A percentile compares a stretch with the other conserved stretches of the same genome.
phyloP scores from a whole-genome alignment of 2,888 invertebrate species.

The Hetaerina titia region DNA sequence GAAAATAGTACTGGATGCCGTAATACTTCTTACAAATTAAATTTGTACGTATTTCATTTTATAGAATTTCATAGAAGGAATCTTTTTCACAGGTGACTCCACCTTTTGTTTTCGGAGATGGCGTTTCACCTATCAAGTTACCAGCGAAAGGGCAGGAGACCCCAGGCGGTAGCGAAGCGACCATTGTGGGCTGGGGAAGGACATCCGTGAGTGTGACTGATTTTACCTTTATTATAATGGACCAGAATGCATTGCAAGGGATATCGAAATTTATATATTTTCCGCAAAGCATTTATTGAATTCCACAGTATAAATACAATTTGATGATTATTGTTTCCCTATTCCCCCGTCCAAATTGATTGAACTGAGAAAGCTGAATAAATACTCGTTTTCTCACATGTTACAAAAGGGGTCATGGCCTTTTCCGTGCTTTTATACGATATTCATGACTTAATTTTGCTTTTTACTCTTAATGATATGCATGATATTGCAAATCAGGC shows the following conservation, averaged over 20 bases:
- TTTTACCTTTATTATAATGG: background rate
- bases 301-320: background rate
- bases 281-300: background rate
- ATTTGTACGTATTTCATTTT: background rate
- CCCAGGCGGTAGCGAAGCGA: background rate
- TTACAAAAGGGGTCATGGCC: no score
- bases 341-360: no score
- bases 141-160: conserved; percentile 20
- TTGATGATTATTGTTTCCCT: no score
- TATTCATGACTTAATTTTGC: background rate
- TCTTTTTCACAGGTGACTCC: conserved; percentile 5
- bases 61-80: background rate
- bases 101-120: conserved; percentile 16
- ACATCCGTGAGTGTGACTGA: background rate
- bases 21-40: background rate
- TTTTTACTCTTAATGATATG: no score
- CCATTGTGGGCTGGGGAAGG: conserved; percentile 49
- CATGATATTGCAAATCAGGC: background rate
- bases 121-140: background rate
- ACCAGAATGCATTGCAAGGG: background rate
- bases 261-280: background rate
- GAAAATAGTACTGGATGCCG: no score
- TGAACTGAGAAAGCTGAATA: no score
- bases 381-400: no score
- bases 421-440: background rate